Evolutionary conservation across 2,113 vertebrate species (phyloP).

Genomic region (Marcusenius ussheri): DNA sequence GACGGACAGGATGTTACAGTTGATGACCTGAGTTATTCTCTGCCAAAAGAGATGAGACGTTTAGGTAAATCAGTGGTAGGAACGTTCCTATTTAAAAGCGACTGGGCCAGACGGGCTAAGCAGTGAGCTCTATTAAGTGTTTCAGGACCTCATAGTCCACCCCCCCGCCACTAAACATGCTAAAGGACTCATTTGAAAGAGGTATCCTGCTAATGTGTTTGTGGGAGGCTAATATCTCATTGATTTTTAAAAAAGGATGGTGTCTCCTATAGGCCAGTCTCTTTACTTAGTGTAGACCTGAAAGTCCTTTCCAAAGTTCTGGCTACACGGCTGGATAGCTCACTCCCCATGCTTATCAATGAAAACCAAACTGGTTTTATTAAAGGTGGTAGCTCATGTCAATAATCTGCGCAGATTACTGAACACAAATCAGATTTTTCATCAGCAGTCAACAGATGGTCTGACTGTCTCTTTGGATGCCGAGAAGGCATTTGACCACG

Average conservation of each 20-base stretch:
- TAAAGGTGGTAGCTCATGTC: background rate
- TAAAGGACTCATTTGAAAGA: too few species aligned
- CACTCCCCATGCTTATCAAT: background rate
- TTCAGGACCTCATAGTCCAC: too few species aligned
- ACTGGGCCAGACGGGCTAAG: too few species aligned
- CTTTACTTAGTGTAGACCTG: background rate
- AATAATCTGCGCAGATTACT: background rate
- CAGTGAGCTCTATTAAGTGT: too few species aligned
- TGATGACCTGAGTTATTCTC: constrained; percentile 60
- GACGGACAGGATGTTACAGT: constrained; percentile 63
- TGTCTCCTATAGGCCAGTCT: background rate
- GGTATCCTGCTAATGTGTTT: too few species aligned
- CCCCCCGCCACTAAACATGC: too few species aligned
- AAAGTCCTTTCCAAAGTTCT: background rate
- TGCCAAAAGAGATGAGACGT: constrained; percentile 23
- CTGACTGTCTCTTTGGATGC: background rate
- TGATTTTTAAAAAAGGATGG: too few species aligned
- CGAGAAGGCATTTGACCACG: background rate
- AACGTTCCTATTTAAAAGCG: background rate
- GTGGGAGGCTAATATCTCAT: too few species aligned
- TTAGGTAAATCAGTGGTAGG: background rate
- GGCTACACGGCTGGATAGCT: background rate
- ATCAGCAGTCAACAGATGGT: background rate
- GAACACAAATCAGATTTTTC: background rate
- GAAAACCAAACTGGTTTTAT: background rate